phyloP scores from a whole-genome alignment of 1,140 invertebrate species.

The Samia ricini region DNA sequence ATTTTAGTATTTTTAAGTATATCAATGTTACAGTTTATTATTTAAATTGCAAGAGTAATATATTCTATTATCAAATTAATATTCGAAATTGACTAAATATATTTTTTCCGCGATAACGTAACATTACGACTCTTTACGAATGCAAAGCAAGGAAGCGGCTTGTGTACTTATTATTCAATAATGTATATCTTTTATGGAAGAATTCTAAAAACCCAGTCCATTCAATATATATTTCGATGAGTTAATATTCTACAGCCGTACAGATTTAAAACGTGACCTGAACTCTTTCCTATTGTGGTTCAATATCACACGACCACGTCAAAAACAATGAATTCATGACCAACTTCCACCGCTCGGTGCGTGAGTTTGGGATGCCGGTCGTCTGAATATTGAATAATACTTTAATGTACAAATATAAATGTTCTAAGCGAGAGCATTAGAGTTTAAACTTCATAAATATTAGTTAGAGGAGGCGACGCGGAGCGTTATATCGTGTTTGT shows the following conservation, averaged over 20 bases:
- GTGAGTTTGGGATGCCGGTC: constrained; percentile 37
- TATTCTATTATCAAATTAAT: too few relatives aligned
- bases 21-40: too few relatives aligned
- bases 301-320: constrained; percentile 67
- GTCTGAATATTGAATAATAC: constrained; percentile 61
- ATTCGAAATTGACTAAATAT: too few relatives aligned
- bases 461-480: neutral
- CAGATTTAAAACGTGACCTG: constrained; percentile 64
- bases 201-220: constrained; percentile 72
- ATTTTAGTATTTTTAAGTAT: too few relatives aligned
- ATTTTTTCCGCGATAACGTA: neutral
- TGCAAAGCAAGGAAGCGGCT: constrained; percentile 13
- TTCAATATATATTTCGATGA: constrained; percentile 54
- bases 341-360: constrained; percentile 54
- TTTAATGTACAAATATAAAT: constrained; percentile 24
- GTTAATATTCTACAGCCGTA: constrained; percentile 63
- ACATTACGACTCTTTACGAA: constrained; percentile 7
- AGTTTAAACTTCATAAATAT: neutral
- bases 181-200: constrained; percentile 46
- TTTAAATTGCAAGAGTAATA: too few relatives aligned
- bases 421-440: neutral
- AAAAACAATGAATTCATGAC: constrained; percentile 75
- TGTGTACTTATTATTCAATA: constrained; percentile 38
- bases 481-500: constrained; percentile 27
- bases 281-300: constrained; percentile 69